Percentiles rank a stretch among this genome's conserved stretches.
phyloP scores from a whole-genome alignment of 2,888 invertebrate species.

The Pachycephus smyrnensis region DNA sequence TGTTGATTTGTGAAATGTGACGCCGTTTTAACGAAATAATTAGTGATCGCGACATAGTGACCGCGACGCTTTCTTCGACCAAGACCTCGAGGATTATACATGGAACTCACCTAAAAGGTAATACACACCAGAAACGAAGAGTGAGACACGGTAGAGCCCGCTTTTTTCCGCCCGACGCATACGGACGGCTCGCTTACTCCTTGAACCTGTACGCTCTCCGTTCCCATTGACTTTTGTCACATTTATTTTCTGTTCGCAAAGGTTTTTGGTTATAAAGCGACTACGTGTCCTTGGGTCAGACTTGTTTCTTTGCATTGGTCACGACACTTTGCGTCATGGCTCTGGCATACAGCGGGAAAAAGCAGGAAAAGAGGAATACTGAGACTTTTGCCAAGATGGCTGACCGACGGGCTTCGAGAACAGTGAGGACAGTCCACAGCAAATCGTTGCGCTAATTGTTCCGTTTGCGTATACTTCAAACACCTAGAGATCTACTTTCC shows the following conservation, averaged over 20 bases:
- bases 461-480: not conserved
- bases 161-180: slow-evolving; percentile 34
- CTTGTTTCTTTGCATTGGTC: not conserved
- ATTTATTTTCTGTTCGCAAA: not conserved
- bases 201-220: slow-evolving; percentile 20
- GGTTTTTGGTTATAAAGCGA: not conserved
- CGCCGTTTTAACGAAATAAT: slow-evolving; percentile 57
- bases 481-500: not conserved
- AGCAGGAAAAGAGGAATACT: slow-evolving; percentile 19
- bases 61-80: slow-evolving; percentile 27
- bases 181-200: slow-evolving; percentile 27
- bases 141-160: not conserved
- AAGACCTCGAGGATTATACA: slow-evolving; percentile 23
- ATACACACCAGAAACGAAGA: slow-evolving; percentile 11
- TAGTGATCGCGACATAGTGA: slow-evolving; percentile 54
- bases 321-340: not conserved
- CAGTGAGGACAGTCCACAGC: slow-evolving; percentile 28
- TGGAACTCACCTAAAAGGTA: slow-evolving; percentile 32
- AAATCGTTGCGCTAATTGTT: not conserved
- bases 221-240: slow-evolving; percentile 9
- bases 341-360: slow-evolving; percentile 13
- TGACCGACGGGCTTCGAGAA: slow-evolving; percentile 58
- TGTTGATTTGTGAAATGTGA: slow-evolving; percentile 68
- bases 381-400: slow-evolving; percentile 56
- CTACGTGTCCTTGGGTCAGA: not conserved